Percentiles rank a stretch among this genome's conserved stretches.
Conservation (phyloP, 2,113 vertebrate genomes). For the Eublepharis macularius region DNA sequence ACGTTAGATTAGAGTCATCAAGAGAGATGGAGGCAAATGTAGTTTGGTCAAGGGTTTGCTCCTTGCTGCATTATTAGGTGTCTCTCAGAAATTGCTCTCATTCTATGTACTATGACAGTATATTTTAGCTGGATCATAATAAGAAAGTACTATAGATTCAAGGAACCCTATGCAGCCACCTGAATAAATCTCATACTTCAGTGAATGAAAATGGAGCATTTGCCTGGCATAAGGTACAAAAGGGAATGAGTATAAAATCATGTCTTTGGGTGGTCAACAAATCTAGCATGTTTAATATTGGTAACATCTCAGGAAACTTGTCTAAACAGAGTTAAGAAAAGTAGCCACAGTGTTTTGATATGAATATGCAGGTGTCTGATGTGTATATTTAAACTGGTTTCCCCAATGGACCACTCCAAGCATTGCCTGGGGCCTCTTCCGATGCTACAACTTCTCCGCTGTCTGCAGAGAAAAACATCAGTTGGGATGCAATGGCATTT, state of each 20-base stretch:
- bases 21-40: not conserved
- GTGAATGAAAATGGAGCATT: not conserved
- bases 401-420: not conserved
- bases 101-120: conserved; percentile 9
- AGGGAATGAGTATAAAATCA: not conserved
- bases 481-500: not conserved
- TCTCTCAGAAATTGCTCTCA: not conserved
- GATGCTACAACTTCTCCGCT: not conserved
- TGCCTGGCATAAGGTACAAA: not conserved
- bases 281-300: not conserved
- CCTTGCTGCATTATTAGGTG: not conserved
- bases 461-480: not conserved
- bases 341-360: not conserved
- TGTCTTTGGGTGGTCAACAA: not conserved
- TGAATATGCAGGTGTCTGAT: not conserved
- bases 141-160: not conserved
- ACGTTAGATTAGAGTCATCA: conserved; percentile 1
- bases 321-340: not conserved
- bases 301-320: not conserved
- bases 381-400: not conserved
- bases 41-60: not conserved
- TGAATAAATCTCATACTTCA: not conserved
- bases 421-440: not conserved
- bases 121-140: not conserved
- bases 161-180: not conserved